phyloP scores from a whole-genome alignment of 2,113 vertebrate species.

The Alces alces region DNA sequence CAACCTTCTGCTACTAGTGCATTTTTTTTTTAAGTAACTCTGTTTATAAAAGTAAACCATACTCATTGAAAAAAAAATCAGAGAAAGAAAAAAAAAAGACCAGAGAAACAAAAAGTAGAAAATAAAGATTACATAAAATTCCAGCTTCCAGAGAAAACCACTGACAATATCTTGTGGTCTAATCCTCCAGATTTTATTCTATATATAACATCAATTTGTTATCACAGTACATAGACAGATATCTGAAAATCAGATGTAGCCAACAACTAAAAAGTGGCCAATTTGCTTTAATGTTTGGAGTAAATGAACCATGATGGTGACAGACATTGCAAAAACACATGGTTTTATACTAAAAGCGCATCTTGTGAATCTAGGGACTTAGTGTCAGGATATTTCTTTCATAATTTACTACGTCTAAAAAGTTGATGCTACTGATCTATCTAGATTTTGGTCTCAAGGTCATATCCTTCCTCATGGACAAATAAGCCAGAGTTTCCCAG shows the following conservation, averaged over 20 bases:
- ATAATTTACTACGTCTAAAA: background rate
- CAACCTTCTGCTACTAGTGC: background rate
- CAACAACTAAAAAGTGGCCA: background rate
- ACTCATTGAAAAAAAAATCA: background rate
- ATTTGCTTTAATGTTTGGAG: background rate
- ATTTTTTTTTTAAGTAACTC: background rate
- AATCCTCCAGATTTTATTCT: background rate
- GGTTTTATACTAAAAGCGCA: background rate
- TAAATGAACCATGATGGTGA: background rate
- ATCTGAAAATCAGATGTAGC: background rate
- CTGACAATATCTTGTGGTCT: background rate
- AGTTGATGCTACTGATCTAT: background rate
- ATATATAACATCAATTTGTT: background rate
- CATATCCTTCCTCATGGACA: background rate
- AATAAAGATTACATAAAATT: background rate
- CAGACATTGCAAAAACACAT: background rate
- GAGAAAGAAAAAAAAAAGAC: background rate
- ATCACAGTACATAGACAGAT: background rate
- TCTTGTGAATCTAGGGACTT: background rate
- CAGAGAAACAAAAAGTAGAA: background rate
- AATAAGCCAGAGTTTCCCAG: background rate
- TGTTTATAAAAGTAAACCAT: background rate
- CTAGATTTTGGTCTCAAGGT: background rate
- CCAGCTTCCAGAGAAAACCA: background rate
- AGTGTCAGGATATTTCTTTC: background rate